Percentiles rank a stretch among this genome's conserved stretches.
These are phyloP conservation scores for Drosophila gaucha DNA, from an alignment of 2,888 invertebrate genomes.

Conservation along the genomic window DNA sequence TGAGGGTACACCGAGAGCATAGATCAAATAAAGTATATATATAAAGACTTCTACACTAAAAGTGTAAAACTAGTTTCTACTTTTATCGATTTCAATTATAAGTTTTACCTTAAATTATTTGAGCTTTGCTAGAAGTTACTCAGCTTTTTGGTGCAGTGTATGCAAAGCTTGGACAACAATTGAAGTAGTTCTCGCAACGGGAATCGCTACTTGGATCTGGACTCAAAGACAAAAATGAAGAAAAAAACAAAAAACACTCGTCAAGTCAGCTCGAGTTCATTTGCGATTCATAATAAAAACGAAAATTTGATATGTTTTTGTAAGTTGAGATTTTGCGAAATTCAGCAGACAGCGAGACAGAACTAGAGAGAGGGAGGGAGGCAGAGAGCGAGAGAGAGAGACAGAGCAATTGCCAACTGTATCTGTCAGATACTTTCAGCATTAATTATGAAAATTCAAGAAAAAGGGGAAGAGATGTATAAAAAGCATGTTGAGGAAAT, in stretches of 20 bases:
- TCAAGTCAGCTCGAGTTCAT: conserved; percentile 56
- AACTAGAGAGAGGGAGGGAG: background rate
- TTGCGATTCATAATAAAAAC: conserved; percentile 74
- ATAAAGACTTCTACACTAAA: too few species aligned
- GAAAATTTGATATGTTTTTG: conserved; percentile 79
- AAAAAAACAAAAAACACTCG: conserved; percentile 18
- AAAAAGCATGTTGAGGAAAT: conserved; percentile 29
- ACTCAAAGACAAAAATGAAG: background rate
- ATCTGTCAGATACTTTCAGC: conserved; percentile 55
- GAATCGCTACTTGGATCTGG: conserved; percentile 38
- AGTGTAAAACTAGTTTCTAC: too few species aligned
- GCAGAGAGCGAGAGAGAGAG: conserved; percentile 1
- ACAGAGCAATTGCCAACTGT: conserved; percentile 62
- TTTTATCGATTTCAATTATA: background rate
- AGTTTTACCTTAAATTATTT: background rate
- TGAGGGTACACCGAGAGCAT: too few species aligned
- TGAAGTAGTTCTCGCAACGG: conserved; percentile 32
- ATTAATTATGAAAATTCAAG: conserved; percentile 62
- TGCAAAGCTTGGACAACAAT: conserved; percentile 4
- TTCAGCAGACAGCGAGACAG: conserved; percentile 29
- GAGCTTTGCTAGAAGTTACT: background rate
- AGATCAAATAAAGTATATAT: too few species aligned
- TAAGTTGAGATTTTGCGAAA: conserved; percentile 77
- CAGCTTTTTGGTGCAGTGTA: conserved; percentile 26
- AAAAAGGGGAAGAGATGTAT: background rate